Evolutionary conservation across 2,888 invertebrate genomes (phyloP).

Genomic region (Sussaba pulchella): DNA sequence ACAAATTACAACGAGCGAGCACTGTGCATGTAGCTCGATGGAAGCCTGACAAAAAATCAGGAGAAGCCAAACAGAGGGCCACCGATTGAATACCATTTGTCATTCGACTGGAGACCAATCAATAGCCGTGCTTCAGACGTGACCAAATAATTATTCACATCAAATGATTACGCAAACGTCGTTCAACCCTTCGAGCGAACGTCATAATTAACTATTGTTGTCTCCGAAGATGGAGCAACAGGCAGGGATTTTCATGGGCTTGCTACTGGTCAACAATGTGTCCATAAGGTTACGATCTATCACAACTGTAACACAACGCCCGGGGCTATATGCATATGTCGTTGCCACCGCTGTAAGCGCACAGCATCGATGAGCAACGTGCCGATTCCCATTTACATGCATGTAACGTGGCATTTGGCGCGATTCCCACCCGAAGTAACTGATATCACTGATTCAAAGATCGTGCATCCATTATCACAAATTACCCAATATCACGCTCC

Average conservation of each 20-base stretch:
- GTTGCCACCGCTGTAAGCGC: background rate
- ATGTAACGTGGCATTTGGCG: slow-evolving; percentile 31
- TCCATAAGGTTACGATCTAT: background rate
- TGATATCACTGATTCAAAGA: slow-evolving; percentile 37
- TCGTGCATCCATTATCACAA: slow-evolving; percentile 21
- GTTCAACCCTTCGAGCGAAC: slow-evolving; percentile 3
- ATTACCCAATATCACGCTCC: slow-evolving; percentile 24
- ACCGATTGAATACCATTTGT: slow-evolving; percentile 17
- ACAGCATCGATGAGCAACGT: background rate
- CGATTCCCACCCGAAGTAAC: slow-evolving; percentile 20
- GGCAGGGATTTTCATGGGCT: background rate
- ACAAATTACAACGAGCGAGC: slow-evolving; percentile 3
- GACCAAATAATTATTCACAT: no score
- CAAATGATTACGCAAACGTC: no score
- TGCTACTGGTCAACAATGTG: background rate
- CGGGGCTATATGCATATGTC: no score
- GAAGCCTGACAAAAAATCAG: background rate
- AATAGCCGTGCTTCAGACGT: no score
- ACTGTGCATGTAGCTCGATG: background rate
- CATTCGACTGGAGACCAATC: background rate
- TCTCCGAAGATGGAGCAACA: background rate
- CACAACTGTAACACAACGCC: background rate
- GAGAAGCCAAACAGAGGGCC: background rate
- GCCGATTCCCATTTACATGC: no score
- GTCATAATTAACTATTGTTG: background rate